Base-by-base conservation (phyloP, 2,888 invertebrate species). In the Isoperla grammatica region DNA sequence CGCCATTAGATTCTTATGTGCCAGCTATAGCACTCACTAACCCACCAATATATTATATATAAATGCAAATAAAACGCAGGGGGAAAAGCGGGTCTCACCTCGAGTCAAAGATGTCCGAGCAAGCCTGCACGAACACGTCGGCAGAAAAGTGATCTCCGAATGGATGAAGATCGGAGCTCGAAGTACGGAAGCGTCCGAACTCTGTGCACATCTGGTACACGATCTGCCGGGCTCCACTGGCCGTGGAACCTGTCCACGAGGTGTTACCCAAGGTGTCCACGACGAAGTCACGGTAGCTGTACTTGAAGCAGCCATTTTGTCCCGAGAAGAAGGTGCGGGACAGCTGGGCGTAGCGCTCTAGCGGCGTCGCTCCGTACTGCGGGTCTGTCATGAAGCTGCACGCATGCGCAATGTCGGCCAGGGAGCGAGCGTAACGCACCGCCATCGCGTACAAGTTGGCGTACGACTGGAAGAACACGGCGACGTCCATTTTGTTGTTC, bases 121-220 rank as follows among this genome's bases (percentile, higher is more conserved):
- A 81, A 35, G 76, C 64, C 17, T 72, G 72, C 5, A 73, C 71
- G 65, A 75, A 81, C 69, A 76, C 81, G 53, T 75, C 74, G 15
- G 81, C 56, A 0, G 79, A 76, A 6, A 80, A 71, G 0, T 73
- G 69, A 48, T 70, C 73, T 11, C 82, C 81, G 75, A 87, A 87
- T 0, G 86, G 85, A 63, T 85, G 83, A 0, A 74, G 69, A 0
- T 67, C 53, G 8, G 83, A 80, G 0, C 89, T 84, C n/a, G n/a
- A n/a, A 2, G 86, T 84, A 75, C 90, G 90, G 74, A 82, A 90
- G 79, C 85, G 92, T 57, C 91, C 93, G 72, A 84, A 92, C 76
- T 93, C 91, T 55, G 85, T 85, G 72, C 93, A 94, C 0, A 88
- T 89, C 75, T 92, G 92, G 72, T 87, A 90, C 1, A 78, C 80